Evolutionary conservation across 2,888 invertebrate genomes (phyloP), one percentile per base, ranked within the genome.

Genomic region (Opisthograptis luteolata): DNA sequence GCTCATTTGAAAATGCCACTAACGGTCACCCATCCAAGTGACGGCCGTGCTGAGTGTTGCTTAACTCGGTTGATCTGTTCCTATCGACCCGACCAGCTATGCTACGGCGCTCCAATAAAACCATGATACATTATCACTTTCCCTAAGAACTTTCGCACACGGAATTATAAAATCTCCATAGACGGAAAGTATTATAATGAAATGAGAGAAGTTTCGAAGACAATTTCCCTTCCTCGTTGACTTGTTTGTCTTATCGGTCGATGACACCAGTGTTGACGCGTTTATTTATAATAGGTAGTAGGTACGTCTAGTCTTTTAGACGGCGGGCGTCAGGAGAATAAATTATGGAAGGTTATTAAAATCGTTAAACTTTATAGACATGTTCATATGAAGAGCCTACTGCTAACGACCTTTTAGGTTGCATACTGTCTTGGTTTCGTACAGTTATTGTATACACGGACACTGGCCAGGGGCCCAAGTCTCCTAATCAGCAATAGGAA

Each of bases 221-320:
- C 51, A 58, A 58, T 58, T 51, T 55, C 17, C 53, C 40, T 49
- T 40, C 15, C 32, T 20, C 27, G 9, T 19, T 41, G 27, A 30
- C 14, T 48, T 58, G 51, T 58, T 52, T 55, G 46, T 44, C 43
- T 55, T 55, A 55, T 49, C 51, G 58, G 52, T 43, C 55, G 37
- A 15, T 17, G 46, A 55, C 51, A 54, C 32, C 45, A 24, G 34
- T 48, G 46, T 40, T 50, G 44, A 48, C 47, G 41, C 41, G n/a
- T 37, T 12, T 22, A 12, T 27, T 17, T 24, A 35, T 35, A 31
- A 20, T 19, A 34, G 3, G 15, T 32, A 12, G 6, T 6, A 24
- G 2, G 20, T n/a, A 3, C 9, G 28, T 27, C 22, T 34, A 19
- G 25, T 2, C 25, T 20, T 3, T 10, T 1, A 40, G 39, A 40